Conservation (phyloP, 2,797 vertebrate genomes). For the Macropodus opercularis region DNA sequence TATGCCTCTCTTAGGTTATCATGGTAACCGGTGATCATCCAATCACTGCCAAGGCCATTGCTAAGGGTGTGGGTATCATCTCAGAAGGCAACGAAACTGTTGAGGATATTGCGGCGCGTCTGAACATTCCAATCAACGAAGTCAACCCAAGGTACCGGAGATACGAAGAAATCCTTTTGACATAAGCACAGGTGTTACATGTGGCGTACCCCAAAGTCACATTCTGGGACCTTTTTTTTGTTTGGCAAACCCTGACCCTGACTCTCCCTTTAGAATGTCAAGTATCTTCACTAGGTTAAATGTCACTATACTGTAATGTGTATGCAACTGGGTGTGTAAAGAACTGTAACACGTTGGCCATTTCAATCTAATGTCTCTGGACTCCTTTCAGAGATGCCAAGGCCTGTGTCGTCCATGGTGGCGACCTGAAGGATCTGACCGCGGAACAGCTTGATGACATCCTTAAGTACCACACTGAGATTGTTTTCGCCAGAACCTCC, state of each 20-base stretch:
- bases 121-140: slow-evolving; percentile 94
- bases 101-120: slow-evolving; percentile 93
- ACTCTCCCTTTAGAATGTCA: neutral
- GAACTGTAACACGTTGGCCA: neutral
- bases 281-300: neutral
- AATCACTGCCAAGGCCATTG: slow-evolving; percentile 98
- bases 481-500: slow-evolving; percentile 96
- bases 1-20: slow-evolving; percentile 84
- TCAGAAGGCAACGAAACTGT: slow-evolving; percentile 96
- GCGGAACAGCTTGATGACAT: slow-evolving; percentile 91
- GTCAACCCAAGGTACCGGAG: slow-evolving; percentile 91
- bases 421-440: slow-evolving; percentile 92
- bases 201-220: slow-evolving; percentile 10
- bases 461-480: slow-evolving; percentile 91
- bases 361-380: too few relatives aligned
- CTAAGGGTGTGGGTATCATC: slow-evolving; percentile 97
- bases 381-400: slow-evolving; percentile 88
- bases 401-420: slow-evolving; percentile 94
- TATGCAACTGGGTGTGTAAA: neutral
- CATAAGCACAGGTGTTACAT: neutral
- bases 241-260: too few relatives aligned
- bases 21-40: slow-evolving; percentile 99
- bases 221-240: slow-evolving; percentile 5
- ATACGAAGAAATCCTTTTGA: neutral
- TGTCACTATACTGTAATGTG: neutral